These are phyloP conservation scores for Microplitis manilae DNA, from an alignment of 2,888 invertebrate species.

Conservation along the genomic window DNA sequence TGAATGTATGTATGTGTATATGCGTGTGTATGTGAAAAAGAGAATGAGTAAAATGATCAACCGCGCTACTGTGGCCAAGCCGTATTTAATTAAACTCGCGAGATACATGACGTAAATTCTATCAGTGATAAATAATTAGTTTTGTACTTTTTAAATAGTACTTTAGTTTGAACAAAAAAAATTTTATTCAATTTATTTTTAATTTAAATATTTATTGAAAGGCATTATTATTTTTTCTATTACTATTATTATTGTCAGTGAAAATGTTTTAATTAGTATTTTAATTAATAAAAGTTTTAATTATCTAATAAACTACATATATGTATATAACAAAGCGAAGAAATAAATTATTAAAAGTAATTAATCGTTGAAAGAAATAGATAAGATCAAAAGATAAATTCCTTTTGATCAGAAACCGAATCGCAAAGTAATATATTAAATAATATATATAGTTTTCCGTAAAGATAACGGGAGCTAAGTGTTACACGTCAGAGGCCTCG, in stretches of 20 bases:
- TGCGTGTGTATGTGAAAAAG: slow-evolving; percentile 37
- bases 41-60: slow-evolving; percentile 32
- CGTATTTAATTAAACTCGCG: slow-evolving; percentile 60
- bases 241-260: not conserved
- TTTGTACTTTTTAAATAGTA: slow-evolving; percentile 57
- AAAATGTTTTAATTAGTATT: too few species aligned
- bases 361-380: not conserved
- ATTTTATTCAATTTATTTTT: not conserved
- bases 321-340: not conserved
- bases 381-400: not conserved
- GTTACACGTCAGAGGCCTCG: slow-evolving; percentile 44
- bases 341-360: not conserved
- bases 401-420: not conserved
- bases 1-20: slow-evolving; percentile 6
- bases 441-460: slow-evolving; percentile 37
- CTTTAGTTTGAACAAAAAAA: slow-evolving; percentile 40
- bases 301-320: too few species aligned
- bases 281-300: too few species aligned
- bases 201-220: not conserved
- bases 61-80: slow-evolving; percentile 49
- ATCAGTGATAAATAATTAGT: slow-evolving; percentile 59
- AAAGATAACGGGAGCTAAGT: slow-evolving; percentile 61
- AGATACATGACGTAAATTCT: slow-evolving; percentile 58
- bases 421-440: slow-evolving; percentile 10
- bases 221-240: not conserved